phyloP scores from a whole-genome alignment of 2,797 vertebrate species.

The Furcifer pardalis region DNA sequence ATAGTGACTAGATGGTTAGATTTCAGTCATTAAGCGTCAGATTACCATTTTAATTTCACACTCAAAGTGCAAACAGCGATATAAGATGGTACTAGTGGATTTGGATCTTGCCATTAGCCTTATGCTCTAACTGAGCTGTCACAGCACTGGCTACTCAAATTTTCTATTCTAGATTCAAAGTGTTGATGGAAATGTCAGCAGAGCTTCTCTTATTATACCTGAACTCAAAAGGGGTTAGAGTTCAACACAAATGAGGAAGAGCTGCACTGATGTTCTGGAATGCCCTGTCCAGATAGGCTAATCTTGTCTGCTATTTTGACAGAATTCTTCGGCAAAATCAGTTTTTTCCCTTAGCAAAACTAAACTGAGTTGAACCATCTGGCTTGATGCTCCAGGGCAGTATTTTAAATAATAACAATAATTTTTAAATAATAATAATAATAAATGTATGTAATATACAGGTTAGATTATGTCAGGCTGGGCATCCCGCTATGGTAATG shows the following conservation, averaged over 20 bases:
- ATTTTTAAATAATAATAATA: neutral
- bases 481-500: no score
- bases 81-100: no score
- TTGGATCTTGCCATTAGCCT: neutral
- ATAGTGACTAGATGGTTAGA: no score
- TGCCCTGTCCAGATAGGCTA: neutral
- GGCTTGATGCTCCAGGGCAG: neutral
- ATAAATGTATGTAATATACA: neutral
- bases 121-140: neutral
- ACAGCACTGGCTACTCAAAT: neutral
- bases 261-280: neutral
- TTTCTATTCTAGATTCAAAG: neutral
- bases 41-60: neutral
- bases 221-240: neutral
- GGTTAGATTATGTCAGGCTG: no score
- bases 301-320: neutral
- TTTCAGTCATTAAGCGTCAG: neutral
- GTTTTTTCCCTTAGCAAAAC: neutral
- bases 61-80: neutral
- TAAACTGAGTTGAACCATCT: neutral
- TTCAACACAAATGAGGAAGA: neutral
- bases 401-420: neutral
- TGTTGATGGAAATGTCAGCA: neutral
- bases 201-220: neutral
- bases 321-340: neutral